Evolutionary conservation across 1,140 invertebrate species (phyloP).

Genomic region (Atopsyche davidsoni): DNA sequence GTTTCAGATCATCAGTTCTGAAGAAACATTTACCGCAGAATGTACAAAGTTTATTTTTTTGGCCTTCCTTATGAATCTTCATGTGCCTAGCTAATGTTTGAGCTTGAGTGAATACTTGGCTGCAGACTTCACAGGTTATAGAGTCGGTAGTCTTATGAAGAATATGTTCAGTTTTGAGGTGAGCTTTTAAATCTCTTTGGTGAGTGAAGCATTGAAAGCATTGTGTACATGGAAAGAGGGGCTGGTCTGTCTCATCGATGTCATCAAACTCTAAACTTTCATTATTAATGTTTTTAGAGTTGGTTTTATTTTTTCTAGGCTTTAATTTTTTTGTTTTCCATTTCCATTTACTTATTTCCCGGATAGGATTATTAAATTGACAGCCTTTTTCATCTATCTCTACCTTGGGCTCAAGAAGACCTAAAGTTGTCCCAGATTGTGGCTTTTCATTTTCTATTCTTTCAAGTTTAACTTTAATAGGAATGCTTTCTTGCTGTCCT

Average conservation of each 20-base stretch:
- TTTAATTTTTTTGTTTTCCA: conserved; percentile 10
- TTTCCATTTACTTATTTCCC: not conserved
- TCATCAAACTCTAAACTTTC: conserved; percentile 11
- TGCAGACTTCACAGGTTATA: conserved; percentile 22
- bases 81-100: conserved; percentile 38
- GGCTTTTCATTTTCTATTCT: not conserved
- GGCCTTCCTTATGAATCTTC: conserved; percentile 34
- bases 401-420: conserved; percentile 11
- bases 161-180: conserved; percentile 13
- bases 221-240: conserved; percentile 16
- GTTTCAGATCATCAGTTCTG: conserved; percentile 28
- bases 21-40: conserved; percentile 32
- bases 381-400: conserved; percentile 7
- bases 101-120: conserved; percentile 38
- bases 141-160: conserved; percentile 7
- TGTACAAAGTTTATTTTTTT: conserved; percentile 27
- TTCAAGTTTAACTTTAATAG: conserved; percentile 14
- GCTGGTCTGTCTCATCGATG: conserved; percentile 12
- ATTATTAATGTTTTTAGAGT: conserved; percentile 1
- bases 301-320: conserved; percentile 5
- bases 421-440: conserved; percentile 2
- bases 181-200: conserved; percentile 16
- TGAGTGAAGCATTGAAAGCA: conserved; percentile 15
- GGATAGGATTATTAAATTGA: not conserved
- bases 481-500: not conserved